Evolutionary conservation across 2,888 invertebrate genomes (phyloP), one percentile per base, ranked within the genome.

Genomic region (Strigamia crassipes): DNA sequence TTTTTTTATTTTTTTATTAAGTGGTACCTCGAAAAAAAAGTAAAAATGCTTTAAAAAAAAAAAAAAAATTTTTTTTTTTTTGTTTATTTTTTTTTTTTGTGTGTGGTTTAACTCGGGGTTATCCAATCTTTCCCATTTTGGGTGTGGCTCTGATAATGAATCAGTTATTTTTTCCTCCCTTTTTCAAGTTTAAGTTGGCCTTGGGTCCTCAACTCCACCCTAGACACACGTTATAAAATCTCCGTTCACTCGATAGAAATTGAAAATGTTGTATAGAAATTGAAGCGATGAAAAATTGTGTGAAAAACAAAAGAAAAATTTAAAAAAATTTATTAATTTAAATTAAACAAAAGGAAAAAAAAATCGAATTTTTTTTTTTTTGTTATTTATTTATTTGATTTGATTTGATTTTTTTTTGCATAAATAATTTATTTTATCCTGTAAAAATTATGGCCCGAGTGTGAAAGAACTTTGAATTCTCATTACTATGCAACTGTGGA

Each of bases 91-190:
- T 15, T 73, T 73, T 31, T 73, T 18, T 56, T 56, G 21, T 56
- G 31, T 73, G 21, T 56, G 31, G 31, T 73, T 73, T n/a, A 23
- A 23, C 23, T 27, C 31, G n/a, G 73, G 73, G 73, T 73, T 73
- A 73, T 73, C 73, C 73, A 73, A 73, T 73, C 73, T 73, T 31
- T 27, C 73, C 73, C 73, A 73, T 73, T 73, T 73, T 73, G 73
- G 73, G 73, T 73, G 73, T 73, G 73, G 73, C n/a, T 73, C 73
- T 73, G 73, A 73, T 73, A 73, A 73, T 73, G 73, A 73, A 73
- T 73, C 73, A 73, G 73, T 73, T 73, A 31, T 73, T 73, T 73
- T 73, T 73, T 73, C 27, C 73, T 27, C 31, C 31, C 73, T n/a
- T 73, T 73, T 73, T 73, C 73, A 73, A 73, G 73, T 73, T 73